Conservation (phyloP, 2,888 invertebrate species). For the Agrochola lychnidis region DNA sequence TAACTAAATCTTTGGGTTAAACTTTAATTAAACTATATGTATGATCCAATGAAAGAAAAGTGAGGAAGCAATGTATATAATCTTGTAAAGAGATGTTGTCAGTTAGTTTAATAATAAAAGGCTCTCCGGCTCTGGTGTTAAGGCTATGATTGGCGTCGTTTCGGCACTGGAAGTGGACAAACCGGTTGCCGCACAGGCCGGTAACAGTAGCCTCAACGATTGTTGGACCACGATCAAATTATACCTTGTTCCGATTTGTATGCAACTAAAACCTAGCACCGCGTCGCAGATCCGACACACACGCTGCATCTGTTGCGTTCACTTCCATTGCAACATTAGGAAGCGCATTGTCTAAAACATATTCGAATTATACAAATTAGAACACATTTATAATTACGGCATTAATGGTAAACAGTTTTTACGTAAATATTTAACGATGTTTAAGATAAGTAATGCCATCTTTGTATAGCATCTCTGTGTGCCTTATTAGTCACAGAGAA, state of each 20-base stretch:
- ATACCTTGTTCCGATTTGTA: conserved; percentile 79
- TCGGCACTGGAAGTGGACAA: conserved; percentile 80
- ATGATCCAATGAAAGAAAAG: conserved; percentile 17
- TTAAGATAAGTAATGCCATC: conserved; percentile 47
- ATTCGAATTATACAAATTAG: conserved; percentile 26
- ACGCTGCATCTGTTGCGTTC: conserved; percentile 57
- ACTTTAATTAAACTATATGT: conserved; percentile 11
- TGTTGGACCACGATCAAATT: conserved; percentile 84
- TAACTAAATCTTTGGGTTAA: conserved; percentile 6
- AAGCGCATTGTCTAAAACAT: conserved; percentile 31
- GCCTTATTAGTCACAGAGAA: conserved; percentile 54
- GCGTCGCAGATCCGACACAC: conserved; percentile 41
- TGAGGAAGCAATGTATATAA: conserved; percentile 50
- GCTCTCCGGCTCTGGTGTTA: conserved; percentile 74
- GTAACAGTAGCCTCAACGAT: conserved; percentile 88
- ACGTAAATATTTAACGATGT: conserved; percentile 46
- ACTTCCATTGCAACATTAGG: conserved; percentile 45
- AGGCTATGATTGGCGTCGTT: conserved; percentile 81
- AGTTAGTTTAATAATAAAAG: conserved; percentile 59
- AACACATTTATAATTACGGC: conserved; percentile 17
- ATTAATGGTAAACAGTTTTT: conserved; percentile 34
- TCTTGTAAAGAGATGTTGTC: conserved; percentile 50
- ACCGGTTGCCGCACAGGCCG: conserved; percentile 82
- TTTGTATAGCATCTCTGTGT: conserved; percentile 49
- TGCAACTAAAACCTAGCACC: conserved; percentile 59